Conservation (phyloP, 2,888 invertebrate species). For the Dione vanillae region DNA sequence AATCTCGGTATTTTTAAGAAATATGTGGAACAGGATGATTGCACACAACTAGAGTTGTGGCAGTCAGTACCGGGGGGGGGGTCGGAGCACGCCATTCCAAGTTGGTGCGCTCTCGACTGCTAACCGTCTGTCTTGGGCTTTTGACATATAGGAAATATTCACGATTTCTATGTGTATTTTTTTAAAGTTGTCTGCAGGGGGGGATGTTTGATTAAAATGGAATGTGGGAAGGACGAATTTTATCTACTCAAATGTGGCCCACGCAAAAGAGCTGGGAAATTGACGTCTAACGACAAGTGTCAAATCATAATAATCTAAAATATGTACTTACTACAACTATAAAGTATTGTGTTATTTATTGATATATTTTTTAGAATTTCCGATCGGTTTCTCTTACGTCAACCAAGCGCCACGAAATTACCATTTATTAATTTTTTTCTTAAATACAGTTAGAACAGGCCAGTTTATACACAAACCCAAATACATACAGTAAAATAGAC, state of each 20-base stretch:
- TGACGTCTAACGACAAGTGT: background rate
- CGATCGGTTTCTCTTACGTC: too few species aligned
- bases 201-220: slow-evolving; percentile 26
- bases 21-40: too few species aligned
- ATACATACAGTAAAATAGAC: too few species aligned
- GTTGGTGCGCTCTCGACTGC: slow-evolving; percentile 36
- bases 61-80: slow-evolving; percentile 20
- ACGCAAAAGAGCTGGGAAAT: background rate
- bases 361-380: too few species aligned
- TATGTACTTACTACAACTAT: background rate
- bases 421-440: too few species aligned
- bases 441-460: too few species aligned
- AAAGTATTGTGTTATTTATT: too few species aligned
- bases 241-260: background rate
- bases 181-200: slow-evolving; percentile 15
- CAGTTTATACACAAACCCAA: too few species aligned
- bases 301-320: too few species aligned
- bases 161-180: slow-evolving; percentile 31
- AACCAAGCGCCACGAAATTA: too few species aligned
- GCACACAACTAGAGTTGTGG: slow-evolving; percentile 8
- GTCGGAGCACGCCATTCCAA: slow-evolving; percentile 25
- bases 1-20: too few species aligned
- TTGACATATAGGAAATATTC: slow-evolving; percentile 46
- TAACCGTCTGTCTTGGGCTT: slow-evolving; percentile 43
- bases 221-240: background rate